Evolutionary conservation across 2,113 vertebrate species (phyloP).

Genomic region (Nestor notabilis): DNA sequence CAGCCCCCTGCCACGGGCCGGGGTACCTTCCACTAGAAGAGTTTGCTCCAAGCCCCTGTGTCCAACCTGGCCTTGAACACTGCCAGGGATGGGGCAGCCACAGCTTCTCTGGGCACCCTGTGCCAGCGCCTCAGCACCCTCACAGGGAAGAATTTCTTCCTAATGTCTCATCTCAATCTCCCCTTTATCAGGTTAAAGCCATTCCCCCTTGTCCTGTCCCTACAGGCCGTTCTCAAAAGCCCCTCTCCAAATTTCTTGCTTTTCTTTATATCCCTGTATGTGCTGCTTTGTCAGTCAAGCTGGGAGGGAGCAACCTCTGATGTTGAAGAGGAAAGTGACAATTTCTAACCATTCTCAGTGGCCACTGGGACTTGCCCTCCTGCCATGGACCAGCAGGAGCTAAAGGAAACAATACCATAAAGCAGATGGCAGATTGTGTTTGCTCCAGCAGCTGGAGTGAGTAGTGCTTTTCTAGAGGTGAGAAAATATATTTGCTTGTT

Average conservation of each 20-base stretch:
- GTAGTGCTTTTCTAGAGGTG: background rate
- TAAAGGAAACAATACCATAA: background rate
- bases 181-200: background rate
- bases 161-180: background rate
- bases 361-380: background rate
- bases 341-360: background rate
- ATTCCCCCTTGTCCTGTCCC: background rate
- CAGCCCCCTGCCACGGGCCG: background rate
- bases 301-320: background rate
- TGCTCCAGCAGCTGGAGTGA: background rate
- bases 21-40: background rate
- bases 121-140: fast-evolving
- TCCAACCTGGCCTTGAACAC: background rate
- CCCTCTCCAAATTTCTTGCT: background rate
- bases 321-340: background rate
- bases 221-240: background rate
- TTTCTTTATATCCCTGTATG: background rate
- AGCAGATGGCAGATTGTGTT: background rate
- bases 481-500: background rate
- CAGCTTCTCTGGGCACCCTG: background rate
- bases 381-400: background rate
- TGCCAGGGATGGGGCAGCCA: background rate
- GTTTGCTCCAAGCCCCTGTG: background rate
- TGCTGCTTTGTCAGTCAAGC: background rate
- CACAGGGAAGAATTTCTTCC: background rate